Evolutionary conservation across 2,888 invertebrate genomes (phyloP), one percentile per base, ranked within the genome.

Genomic region (Drepanosiphum platanoidis): DNA sequence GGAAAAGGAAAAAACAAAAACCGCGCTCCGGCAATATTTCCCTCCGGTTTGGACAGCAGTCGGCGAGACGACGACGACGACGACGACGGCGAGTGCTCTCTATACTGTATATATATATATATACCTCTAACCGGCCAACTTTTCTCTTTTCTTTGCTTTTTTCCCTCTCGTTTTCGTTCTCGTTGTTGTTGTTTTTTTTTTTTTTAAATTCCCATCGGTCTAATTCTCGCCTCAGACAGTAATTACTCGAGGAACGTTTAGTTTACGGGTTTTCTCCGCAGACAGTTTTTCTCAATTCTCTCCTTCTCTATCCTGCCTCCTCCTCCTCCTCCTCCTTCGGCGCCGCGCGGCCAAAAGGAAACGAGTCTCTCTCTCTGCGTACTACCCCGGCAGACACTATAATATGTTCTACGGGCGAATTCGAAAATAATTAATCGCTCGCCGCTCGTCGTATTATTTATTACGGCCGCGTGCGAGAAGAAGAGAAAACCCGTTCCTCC

Each of bases 191-290:
- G n/a, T 52, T n/a, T 58, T 74, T 71, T n/a, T 71, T 22, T 61
- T 80, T 79, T 84, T 68, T 68, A 42, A 84, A 84, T 68, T 84
- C 77, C 84, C 84, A 77, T 75, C 32, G 75, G 84, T 75, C 84
- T 84, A 84, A 84, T 84, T 84, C 36, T 77, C 68, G 75, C 75
- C 75, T 84, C 58, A 68, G 77, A 84, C 84, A 84, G 77, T 77
- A 84, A 84, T 84, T 84, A 84, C 84, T 84, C 68, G 84, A 84
- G 52, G 27, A 77, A 36, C 84, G 84, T 77, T 77, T 77, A 77
- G 83, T 84, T 84, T 77, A 75, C 77, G 15, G 84, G 81, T 36
- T 68, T 77, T 34, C 66, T 58, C 36, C n/a, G 77, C 52, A 27
- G 68, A 77, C 84, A 52, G 77, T 84, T 77, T 77, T 77, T 84